Conservation (phyloP, 2,888 invertebrate species). For the Phrixothrix hirtus region DNA sequence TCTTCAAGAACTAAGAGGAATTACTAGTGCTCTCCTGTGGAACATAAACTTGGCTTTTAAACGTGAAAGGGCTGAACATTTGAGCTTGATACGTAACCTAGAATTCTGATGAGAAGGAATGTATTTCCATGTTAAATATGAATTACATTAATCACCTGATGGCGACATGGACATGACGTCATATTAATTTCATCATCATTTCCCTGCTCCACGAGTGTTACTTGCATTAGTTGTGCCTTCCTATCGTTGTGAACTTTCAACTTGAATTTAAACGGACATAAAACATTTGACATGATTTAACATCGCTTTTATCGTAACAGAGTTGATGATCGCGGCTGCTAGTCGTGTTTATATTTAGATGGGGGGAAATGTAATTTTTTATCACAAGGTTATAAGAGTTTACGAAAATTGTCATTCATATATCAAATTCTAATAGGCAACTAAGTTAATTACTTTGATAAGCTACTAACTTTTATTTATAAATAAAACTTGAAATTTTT, state of each 20-base stretch:
- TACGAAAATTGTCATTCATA: too few species aligned
- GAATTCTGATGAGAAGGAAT: constrained; percentile 9
- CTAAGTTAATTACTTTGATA: too few species aligned
- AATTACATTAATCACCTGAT: constrained; percentile 51
- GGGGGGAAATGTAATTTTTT: too few species aligned
- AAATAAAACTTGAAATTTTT: too few species aligned
- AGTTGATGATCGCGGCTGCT: too few species aligned
- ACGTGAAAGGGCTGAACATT: constrained; percentile 4
- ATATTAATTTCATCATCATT: constrained; percentile 48
- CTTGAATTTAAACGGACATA: neutral
- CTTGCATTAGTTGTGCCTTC: constrained; percentile 7
- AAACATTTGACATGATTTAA: too few species aligned
- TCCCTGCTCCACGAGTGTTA: constrained; percentile 19
- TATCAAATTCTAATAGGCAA: too few species aligned
- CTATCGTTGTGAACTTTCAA: constrained; percentile 13
- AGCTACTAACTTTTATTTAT: too few species aligned
- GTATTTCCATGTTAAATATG: constrained; percentile 36
- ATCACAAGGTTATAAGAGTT: too few species aligned
- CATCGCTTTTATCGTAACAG: too few species aligned
- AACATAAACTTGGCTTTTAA: constrained; percentile 8
- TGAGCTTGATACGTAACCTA: constrained; percentile 6
- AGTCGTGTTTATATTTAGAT: too few species aligned
- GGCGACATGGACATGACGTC: constrained; percentile 49
- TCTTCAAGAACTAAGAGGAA: constrained; percentile 6
- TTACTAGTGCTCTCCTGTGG: constrained; percentile 9